Percentiles rank a stretch among this genome's conserved stretches.
Conservation (phyloP, 92 coral and sea anemone species). For the Ricordea florida region DNA sequence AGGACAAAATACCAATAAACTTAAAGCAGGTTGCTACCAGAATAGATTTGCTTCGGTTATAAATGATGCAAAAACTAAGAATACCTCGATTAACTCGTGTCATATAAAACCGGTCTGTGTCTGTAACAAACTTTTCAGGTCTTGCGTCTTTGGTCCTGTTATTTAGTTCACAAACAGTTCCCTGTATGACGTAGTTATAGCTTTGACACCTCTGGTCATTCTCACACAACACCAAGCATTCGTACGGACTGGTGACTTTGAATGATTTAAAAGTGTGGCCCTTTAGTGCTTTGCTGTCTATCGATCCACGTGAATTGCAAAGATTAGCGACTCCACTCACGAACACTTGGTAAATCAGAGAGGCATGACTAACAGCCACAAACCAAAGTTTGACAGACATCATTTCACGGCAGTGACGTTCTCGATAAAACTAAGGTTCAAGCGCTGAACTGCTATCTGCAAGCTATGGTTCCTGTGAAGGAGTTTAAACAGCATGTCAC, state of each 20-base stretch:
- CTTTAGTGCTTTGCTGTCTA: background rate
- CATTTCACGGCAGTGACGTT: too few relatives aligned
- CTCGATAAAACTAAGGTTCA: too few relatives aligned
- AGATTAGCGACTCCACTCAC: background rate
- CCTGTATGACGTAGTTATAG: constrained; percentile 16
- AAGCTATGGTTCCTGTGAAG: too few relatives aligned
- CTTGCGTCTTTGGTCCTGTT: constrained; percentile 44
- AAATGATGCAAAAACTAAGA: background rate
- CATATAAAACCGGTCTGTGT: background rate
- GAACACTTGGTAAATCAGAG: too few relatives aligned
- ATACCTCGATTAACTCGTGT: background rate
- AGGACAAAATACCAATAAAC: too few relatives aligned
- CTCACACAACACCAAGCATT: constrained; percentile 32
- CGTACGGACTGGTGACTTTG: background rate
- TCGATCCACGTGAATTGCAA: background rate
- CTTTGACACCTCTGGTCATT: constrained; percentile 25
- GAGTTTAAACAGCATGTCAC: too few relatives aligned
- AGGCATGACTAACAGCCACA: too few relatives aligned
- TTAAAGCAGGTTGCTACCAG: too few relatives aligned
- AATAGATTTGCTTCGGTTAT: too few relatives aligned
- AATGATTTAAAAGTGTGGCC: constrained; percentile 4
- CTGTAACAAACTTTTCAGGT: background rate
- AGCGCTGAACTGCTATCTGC: too few relatives aligned
- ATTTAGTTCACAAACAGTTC: constrained; percentile 42
- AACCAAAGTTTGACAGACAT: too few relatives aligned